Evolutionary conservation across 2,113 vertebrate species (phyloP).

Genomic region (Nerophis ophidion): DNA sequence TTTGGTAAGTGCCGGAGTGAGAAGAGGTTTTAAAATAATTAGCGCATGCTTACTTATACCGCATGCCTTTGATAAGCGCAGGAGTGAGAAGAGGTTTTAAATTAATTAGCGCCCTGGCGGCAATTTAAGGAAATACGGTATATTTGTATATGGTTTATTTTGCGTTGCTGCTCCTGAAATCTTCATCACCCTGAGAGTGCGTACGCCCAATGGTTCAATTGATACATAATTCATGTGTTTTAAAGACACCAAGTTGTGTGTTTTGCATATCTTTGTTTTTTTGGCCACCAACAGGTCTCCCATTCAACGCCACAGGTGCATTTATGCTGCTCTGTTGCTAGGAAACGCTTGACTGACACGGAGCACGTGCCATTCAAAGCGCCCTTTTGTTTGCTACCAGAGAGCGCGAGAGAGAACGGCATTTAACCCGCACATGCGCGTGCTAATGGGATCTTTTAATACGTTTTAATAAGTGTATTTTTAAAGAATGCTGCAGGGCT

Average conservation of each 20-base stretch:
- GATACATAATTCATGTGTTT: neutral
- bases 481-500: too few relatives aligned
- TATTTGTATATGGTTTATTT: too few relatives aligned
- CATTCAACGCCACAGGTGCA: constrained; percentile 73
- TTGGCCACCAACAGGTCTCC: constrained; percentile 19
- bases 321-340: constrained; percentile 75
- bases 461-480: neutral
- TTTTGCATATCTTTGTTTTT: neutral
- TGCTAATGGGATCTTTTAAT: constrained; percentile 13
- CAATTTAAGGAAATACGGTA: too few relatives aligned
- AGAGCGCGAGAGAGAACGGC: constrained; percentile 23
- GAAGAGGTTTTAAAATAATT: too few relatives aligned
- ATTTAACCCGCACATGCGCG: constrained; percentile 12
- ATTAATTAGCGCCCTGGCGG: too few relatives aligned
- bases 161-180: too few relatives aligned
- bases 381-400: constrained; percentile 65
- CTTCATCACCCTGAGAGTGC: too few relatives aligned
- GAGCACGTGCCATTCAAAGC: constrained; percentile 68
- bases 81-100: too few relatives aligned
- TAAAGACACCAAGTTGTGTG: neutral
- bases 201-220: neutral
- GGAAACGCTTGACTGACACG: constrained; percentile 72
- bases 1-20: too few relatives aligned
- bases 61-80: too few relatives aligned
- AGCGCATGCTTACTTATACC: too few relatives aligned